Percentiles rank a stretch among this genome's conserved stretches.
Evolutionary conservation across 1,140 invertebrate species (phyloP).

Genomic region (Aradophagus sp.): DNA sequence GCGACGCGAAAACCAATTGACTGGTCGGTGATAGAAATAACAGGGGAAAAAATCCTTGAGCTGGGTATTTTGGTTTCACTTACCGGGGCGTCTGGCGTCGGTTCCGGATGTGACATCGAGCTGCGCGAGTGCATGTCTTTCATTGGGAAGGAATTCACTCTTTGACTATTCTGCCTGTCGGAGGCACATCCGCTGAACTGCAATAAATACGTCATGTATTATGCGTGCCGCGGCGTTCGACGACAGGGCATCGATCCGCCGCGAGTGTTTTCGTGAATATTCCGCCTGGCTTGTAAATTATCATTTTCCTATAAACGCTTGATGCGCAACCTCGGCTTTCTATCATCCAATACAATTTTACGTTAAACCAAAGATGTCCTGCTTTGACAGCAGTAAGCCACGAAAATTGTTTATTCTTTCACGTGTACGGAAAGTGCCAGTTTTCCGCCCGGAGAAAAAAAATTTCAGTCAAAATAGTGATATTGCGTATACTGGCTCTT

Average conservation of each 20-base stretch:
- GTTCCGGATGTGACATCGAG: slow-evolving; percentile 79
- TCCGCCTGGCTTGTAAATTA: slow-evolving; percentile 34
- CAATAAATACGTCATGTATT: slow-evolving; percentile 63
- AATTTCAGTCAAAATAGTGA: no score
- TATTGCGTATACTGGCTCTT: no score
- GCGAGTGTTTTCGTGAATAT: slow-evolving; percentile 54
- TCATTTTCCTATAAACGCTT: slow-evolving; percentile 25
- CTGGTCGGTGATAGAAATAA: slow-evolving; percentile 13
- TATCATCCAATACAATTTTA: slow-evolving; percentile 45
- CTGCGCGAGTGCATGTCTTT: slow-evolving; percentile 80
- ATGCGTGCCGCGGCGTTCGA: slow-evolving; percentile 29
- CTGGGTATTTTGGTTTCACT: slow-evolving; percentile 63
- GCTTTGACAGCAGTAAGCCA: no score
- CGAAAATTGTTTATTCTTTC: no score
- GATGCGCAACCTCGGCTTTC: slow-evolving; percentile 30
- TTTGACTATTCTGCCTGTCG: slow-evolving; percentile 81
- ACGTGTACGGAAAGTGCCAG: no score
- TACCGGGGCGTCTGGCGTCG: slow-evolving; percentile 85
- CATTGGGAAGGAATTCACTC: slow-evolving; percentile 88
- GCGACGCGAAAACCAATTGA: no score
- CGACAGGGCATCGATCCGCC: slow-evolving; percentile 38
- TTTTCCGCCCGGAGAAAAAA: no score
- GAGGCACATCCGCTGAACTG: slow-evolving; percentile 84
- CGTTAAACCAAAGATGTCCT: slow-evolving; percentile 9
- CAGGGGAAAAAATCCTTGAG: slow-evolving; percentile 2